These are phyloP conservation scores for Nesoenas mayeri DNA, from an alignment of 2,113 vertebrate genomes.

Conservation along the genomic window DNA sequence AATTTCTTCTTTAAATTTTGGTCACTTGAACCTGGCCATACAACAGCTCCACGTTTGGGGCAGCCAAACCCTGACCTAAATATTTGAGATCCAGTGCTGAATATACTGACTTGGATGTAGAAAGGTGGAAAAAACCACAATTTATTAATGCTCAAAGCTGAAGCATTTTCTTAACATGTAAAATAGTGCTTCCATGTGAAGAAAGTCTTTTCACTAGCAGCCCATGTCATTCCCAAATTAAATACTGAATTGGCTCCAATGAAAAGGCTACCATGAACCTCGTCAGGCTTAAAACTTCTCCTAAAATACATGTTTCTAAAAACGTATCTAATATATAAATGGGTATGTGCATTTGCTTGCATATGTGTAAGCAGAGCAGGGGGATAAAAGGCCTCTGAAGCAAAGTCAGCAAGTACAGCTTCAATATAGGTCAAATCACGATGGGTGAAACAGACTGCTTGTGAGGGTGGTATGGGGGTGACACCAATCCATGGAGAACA, in stretches of 20 bases:
- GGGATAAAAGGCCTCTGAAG: background rate
- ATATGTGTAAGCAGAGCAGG: background rate
- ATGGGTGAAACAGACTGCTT: background rate
- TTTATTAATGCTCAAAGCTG: background rate
- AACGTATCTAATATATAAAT: background rate
- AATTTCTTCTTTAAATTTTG: background rate
- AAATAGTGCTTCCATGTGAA: background rate
- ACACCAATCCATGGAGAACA: background rate
- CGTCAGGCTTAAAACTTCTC: background rate
- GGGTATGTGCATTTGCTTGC: background rate
- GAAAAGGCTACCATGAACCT: background rate
- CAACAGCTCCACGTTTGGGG: background rate
- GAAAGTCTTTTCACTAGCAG: background rate
- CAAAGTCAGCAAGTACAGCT: background rate
- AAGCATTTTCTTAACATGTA: background rate
- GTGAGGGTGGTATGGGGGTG: rapidly evolving
- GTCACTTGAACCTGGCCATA: background rate
- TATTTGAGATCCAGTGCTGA: background rate
- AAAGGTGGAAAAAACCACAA: background rate
- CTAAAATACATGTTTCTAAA: background rate
- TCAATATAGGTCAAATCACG: background rate
- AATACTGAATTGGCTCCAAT: background rate
- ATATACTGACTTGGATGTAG: background rate
- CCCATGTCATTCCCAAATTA: background rate
- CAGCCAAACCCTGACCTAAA: background rate